Base-by-base conservation (phyloP, 2,113 vertebrate species). In the Polyodon spathula region DNA sequence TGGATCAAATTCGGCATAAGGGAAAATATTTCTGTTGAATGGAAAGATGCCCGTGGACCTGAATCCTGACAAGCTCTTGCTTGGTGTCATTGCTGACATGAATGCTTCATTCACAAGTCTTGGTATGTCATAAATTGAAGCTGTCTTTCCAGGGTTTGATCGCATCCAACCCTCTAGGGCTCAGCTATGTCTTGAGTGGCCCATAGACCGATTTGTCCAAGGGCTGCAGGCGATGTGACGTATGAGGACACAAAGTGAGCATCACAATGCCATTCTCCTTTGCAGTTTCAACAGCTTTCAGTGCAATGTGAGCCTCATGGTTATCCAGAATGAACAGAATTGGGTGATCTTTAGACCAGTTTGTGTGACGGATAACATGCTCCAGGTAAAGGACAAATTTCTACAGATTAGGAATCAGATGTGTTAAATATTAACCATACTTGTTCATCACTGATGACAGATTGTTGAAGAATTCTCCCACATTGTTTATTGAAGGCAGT, bases 311-410 rank as follows among this genome's bases (percentile, higher is more conserved):
- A 10, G 65, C 50, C 9, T 65, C 6, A 15, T 53, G 67, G 6
- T 69, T 68, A 40, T 72, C 60, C 6, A 72, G 50, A 43, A 70
- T 56, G 54, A 74, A 43, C 64, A 76, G 64, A 52, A 73, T 6
- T 2, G 54, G 66, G 5, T 10, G 62, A 14, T 68, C 62, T 63
- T 59, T 1, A 11, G 59, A 46, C 57, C 65, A 73, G 2, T 70
- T 71, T 2, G 63, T 69, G 37, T 72, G 51, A 37, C 65, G 67
- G 15, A 65, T 37, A 17, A 66, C 56, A 39, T 67, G 66, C 14
- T 72, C 60, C 56, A 70, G 64, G 64, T 69, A 69, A 50, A 61
- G 16, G 27, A 9, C 11, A 3, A 46, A 71, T 39, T 58, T 62
- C n/a, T 68, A 27, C 27, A 27, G 27, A 27, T 27, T 27, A 27